Base-by-base conservation (phyloP, 2,797 vertebrate genomes). In the Iguana delicatissima region DNA sequence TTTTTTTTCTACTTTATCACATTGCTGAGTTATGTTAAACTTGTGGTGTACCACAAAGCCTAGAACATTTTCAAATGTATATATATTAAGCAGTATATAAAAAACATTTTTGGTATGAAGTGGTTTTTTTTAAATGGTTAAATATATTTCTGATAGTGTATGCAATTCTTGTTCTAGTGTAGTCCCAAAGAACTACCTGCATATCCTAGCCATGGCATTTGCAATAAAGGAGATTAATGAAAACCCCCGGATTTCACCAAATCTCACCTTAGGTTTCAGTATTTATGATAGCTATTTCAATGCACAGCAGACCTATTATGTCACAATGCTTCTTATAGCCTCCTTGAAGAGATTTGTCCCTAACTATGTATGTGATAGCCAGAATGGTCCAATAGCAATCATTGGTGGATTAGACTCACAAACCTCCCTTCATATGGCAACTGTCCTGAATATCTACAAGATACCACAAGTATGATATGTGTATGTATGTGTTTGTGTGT, bases 151-250 rank as follows among this genome's bases (percentile, higher is more conserved):
- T 38, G 9, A 86, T 57, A 29, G 10, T n/a, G 13, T 3, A 73
- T 85, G 69, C 20, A 38, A 74, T n/a, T 73, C 69, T 85, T 35
- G 13, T 86, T 52, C 24, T 86, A 76, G 52, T 26, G 52, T 76
- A 38, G 22, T 86, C 5, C 72, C 73, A 59, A 86, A 76, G 20
- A 86, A 86, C 76, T 86, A 77, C 52, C 72, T 76, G 35, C 85
- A 86, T 42, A 86, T 86, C 52, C 24, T 86, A 35, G 85, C 72
- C n/a, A 59, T 76, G 42, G 55, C 52, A 62, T 86, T 76, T 86
- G 85, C 85, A 42, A 14, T 86, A 42, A 77, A 86, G 72, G 85
- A 86, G 35, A 86, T 86, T n/a, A 76, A 59, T 77, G 73, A 76
- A 77, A 62, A 57, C 7, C 8, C 14, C 59, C 35, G 20, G 4